Percentiles rank a stretch among this genome's conserved stretches.
phyloP scores from a whole-genome alignment of 2,113 vertebrate species.

The Epinephelus lanceolatus region DNA sequence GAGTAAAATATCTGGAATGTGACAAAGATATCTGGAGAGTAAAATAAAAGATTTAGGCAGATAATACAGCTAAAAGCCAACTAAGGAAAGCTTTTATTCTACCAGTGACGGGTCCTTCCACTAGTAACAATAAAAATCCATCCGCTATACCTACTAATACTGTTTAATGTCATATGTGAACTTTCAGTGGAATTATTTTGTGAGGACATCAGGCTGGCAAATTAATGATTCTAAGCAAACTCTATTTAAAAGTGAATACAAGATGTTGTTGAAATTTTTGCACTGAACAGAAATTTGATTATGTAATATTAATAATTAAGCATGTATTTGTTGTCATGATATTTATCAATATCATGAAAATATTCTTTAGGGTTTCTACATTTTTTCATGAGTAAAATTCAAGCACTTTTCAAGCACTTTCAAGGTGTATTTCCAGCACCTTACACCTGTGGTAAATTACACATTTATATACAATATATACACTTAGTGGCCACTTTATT shows the following conservation, averaged over 20 bases:
- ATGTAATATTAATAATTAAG: neutral
- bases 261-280: neutral
- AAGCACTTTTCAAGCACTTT: too few species aligned
- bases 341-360: neutral
- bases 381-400: too few species aligned
- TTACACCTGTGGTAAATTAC: too few species aligned
- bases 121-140: neutral
- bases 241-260: neutral
- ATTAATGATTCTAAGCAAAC: neutral
- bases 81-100: neutral
- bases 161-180: neutral
- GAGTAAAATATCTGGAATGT: neutral
- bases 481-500: too few species aligned
- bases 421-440: too few species aligned
- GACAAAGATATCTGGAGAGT: neutral
- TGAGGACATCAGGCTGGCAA: neutral
- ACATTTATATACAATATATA: too few species aligned
- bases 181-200: neutral
- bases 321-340: neutral
- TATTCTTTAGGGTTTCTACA: neutral
- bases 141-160: neutral
- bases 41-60: neutral
- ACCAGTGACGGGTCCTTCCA: neutral
- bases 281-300: neutral
- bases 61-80: slow-evolving; percentile 1